phyloP scores from a whole-genome alignment of 2,797 vertebrate genomes.

The Enteromius mattozi region DNA sequence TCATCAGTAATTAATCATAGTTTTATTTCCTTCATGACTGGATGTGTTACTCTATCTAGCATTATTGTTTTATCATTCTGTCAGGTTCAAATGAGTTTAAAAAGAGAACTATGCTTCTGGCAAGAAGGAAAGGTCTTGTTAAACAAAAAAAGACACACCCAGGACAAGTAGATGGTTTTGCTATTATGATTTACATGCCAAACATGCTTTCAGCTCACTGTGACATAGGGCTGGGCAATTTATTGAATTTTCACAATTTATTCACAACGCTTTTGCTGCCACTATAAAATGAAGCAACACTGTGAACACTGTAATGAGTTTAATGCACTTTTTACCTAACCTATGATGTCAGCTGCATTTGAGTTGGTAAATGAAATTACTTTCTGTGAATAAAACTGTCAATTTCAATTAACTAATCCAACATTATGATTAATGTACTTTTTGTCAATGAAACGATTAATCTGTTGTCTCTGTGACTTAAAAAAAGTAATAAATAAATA shows the following conservation, averaged over 20 bases:
- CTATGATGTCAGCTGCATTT: background rate
- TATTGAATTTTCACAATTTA: slow-evolving; percentile 4
- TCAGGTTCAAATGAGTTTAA: slow-evolving; percentile 17
- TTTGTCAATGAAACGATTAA: background rate
- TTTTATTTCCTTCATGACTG: background rate
- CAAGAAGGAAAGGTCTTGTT: slow-evolving; percentile 24
- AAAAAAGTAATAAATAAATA: too few species aligned
- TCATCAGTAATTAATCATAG: slow-evolving; percentile 1
- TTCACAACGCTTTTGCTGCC: background rate
- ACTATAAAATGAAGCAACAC: slow-evolving; percentile 3
- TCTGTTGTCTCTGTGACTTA: background rate
- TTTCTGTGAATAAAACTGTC: background rate
- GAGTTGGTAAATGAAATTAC: background rate
- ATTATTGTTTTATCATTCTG: background rate
- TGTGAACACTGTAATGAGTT: background rate
- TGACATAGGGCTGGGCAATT: slow-evolving; percentile 44
- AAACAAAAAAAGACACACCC: slow-evolving; percentile 50
- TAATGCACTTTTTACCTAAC: background rate
- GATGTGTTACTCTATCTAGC: background rate
- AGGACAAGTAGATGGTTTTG: slow-evolving; percentile 28
- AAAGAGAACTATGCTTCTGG: slow-evolving; percentile 19
- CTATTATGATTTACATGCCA: slow-evolving; percentile 50
- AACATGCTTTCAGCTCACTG: slow-evolving; percentile 48
- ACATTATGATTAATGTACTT: background rate
- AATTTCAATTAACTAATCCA: background rate